These are phyloP conservation scores for Mormyrus hasselquistii DNA, from an alignment of 2,797 vertebrate genomes.

Conservation along the genomic window DNA sequence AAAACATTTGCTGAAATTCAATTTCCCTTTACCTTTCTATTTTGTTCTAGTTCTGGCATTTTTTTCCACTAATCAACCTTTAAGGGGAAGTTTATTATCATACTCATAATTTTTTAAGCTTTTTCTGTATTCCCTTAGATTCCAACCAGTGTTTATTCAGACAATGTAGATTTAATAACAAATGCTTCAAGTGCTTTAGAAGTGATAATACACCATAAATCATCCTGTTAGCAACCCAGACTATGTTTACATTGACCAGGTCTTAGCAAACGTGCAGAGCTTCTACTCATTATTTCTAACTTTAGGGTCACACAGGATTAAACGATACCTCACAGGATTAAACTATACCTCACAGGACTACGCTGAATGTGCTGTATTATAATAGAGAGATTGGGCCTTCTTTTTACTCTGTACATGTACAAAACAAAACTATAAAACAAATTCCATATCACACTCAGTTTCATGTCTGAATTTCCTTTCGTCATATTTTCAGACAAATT, in stretches of 20 bases:
- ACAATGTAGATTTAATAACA: conserved; percentile 41
- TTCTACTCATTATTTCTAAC: neutral
- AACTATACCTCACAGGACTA: neutral
- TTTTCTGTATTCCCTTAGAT: conserved; percentile 1
- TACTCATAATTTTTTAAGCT: conserved; percentile 34
- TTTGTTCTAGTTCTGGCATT: neutral
- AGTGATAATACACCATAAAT: conserved; percentile 30
- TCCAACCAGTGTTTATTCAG: conserved; percentile 34
- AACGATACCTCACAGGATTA: neutral
- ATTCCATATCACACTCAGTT: conserved; percentile 56
- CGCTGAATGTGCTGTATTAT: neutral
- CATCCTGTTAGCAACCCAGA: conserved; percentile 27
- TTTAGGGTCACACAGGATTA: neutral
- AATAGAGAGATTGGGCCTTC: neutral
- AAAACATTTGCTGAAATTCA: neutral
- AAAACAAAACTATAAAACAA: conserved; percentile 51
- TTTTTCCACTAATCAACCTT: conserved; percentile 14
- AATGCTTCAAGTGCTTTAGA: conserved; percentile 36
- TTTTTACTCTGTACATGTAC: conserved; percentile 12
- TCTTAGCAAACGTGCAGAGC: neutral
- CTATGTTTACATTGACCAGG: conserved; percentile 15
- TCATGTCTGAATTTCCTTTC: conserved; percentile 56
- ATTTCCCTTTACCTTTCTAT: neutral
- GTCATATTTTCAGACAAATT: conserved; percentile 66
- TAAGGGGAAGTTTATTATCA: conserved; percentile 44